Conservation (phyloP, 2,113 vertebrate genomes). For the Mola mola region DNA sequence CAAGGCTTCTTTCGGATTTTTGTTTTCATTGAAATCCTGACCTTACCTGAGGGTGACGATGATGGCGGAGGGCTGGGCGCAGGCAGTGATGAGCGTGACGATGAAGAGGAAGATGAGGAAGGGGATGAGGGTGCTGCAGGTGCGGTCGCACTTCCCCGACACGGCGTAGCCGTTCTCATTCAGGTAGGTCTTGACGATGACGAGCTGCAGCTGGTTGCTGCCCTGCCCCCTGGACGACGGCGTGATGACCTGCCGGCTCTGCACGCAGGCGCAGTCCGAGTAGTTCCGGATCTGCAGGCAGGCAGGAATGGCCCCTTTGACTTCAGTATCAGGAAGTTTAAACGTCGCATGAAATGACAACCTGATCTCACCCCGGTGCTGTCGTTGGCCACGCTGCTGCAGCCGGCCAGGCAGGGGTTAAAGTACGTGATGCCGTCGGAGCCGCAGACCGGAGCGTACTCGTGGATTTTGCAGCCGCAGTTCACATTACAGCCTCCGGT, state of each 20-base stretch:
- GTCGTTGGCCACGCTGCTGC: conserved; percentile 89
- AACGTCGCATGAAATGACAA: too few species aligned
- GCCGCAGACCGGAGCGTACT: conserved; percentile 97
- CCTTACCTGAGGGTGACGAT: conserved; percentile 99
- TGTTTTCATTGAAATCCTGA: too few species aligned
- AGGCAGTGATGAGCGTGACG: conserved; percentile 97
- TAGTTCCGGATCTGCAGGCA: conserved; percentile 89
- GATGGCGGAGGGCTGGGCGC: conserved; percentile 96
- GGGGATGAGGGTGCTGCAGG: conserved; percentile 95
- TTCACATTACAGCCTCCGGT: conserved; percentile 98
- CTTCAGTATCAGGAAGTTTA: background rate
- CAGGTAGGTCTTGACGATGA: conserved; percentile 98
- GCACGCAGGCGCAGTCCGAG: conserved; percentile 96
- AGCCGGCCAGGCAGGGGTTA: conserved; percentile 97
- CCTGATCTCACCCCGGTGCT: conserved; percentile 92
- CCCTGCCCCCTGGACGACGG: conserved; percentile 88
- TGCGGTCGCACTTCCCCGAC: conserved; percentile 93
- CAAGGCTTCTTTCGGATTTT: too few species aligned
- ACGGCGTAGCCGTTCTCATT: conserved; percentile 95
- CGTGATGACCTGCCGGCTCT: conserved; percentile 97
- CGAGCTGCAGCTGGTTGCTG: conserved; percentile 90
- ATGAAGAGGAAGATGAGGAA: conserved; percentile 99
- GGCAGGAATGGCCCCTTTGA: background rate
- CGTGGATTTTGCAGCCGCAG: conserved; percentile 95
- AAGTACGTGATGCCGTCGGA: conserved; percentile 99